phyloP scores from a whole-genome alignment of 2,888 invertebrate species.

The Cosmia trapezina region DNA sequence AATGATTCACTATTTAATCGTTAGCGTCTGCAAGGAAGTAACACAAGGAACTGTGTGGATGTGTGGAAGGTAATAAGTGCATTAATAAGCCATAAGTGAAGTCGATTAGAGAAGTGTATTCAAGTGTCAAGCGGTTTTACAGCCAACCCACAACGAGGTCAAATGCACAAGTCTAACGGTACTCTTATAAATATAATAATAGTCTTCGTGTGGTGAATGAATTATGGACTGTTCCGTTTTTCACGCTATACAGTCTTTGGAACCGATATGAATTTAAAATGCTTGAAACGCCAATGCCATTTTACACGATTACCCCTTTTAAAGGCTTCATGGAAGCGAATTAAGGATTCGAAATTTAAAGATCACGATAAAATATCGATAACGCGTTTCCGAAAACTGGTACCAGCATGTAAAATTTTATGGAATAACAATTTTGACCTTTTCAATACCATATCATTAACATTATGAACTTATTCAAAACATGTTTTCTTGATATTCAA shows the following conservation, averaged over 20 bases:
- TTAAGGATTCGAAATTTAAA: slow-evolving; percentile 4
- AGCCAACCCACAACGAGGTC: slow-evolving; percentile 82
- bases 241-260: slow-evolving; percentile 43
- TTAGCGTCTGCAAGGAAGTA: slow-evolving; percentile 16
- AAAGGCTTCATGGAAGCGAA: slow-evolving; percentile 12
- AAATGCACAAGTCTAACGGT: slow-evolving; percentile 84
- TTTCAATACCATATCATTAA: slow-evolving; percentile 33
- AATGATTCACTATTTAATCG: slow-evolving; percentile 42
- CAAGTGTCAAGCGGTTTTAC: slow-evolving; percentile 69
- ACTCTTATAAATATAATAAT: slow-evolving; percentile 81
- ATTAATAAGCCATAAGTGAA: slow-evolving; percentile 41
- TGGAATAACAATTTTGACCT: slow-evolving; percentile 34
- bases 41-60: not conserved
- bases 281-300: not conserved
- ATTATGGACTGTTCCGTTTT: slow-evolving; percentile 69
- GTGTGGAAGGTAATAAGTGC: slow-evolving; percentile 15
- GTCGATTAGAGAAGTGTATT: slow-evolving; percentile 54
- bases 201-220: slow-evolving; percentile 78
- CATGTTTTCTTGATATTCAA: slow-evolving; percentile 46
- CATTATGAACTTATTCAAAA: slow-evolving; percentile 33
- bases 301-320: not conserved
- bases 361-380: slow-evolving; percentile 1
- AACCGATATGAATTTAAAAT: slow-evolving; percentile 21
- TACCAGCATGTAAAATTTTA: slow-evolving; percentile 4
- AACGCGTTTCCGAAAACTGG: slow-evolving; percentile 24